These are phyloP conservation scores for Ginglymostoma cirratum DNA, from an alignment of 2,113 vertebrate species.

Conservation along the genomic window DNA sequence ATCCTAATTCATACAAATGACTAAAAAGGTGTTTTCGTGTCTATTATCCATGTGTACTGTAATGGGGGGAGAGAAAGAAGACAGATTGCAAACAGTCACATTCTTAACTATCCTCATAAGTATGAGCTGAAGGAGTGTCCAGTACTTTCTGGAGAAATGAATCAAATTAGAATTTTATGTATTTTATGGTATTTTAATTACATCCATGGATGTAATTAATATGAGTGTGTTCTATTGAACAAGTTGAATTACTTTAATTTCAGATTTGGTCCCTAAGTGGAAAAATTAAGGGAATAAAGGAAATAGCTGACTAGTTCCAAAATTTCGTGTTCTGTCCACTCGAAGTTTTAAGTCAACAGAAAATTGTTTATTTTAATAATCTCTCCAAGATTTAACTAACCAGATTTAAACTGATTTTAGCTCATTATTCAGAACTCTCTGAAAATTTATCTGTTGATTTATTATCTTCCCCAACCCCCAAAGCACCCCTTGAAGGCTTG, in stretches of 20 bases:
- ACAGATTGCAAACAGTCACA: slow-evolving; percentile 5
- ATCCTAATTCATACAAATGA: background rate
- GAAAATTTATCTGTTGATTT: background rate
- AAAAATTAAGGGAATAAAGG: too few species aligned
- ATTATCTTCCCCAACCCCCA: background rate
- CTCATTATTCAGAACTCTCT: background rate
- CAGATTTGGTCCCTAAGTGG: background rate
- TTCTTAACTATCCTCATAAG: background rate
- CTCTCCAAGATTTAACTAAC: background rate
- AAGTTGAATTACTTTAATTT: background rate
- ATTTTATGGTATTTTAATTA: slow-evolving; percentile 27
- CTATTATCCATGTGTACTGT: background rate
- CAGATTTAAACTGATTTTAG: background rate
- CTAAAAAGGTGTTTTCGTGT: background rate
- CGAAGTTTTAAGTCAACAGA: background rate
- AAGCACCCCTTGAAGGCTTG: background rate
- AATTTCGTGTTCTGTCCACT: background rate
- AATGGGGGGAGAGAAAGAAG: background rate
- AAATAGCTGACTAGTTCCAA: background rate
- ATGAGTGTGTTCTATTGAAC: background rate
- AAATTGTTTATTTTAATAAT: background rate
- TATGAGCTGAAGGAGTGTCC: background rate
- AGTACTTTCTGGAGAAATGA: background rate
- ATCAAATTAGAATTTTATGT: background rate
- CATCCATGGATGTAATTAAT: slow-evolving; percentile 6